Base-by-base conservation (phyloP, 2,888 invertebrate species). In the Ophioninae sp. region DNA sequence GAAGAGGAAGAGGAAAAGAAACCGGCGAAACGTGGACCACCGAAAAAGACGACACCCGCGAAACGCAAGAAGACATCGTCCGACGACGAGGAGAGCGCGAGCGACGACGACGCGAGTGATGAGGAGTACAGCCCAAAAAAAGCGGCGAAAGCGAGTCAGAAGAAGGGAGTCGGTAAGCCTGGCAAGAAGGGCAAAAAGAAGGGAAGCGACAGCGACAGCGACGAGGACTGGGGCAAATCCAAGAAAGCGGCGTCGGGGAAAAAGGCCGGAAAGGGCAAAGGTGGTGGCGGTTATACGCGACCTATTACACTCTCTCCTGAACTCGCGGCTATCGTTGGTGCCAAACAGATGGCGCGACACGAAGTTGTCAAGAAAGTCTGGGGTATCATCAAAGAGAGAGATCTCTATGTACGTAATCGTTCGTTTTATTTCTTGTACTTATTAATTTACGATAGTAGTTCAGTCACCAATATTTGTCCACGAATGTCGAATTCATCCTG, bases 341-440 rank as follows among this genome's bases (percentile, higher is more conserved):
- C 96, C 72, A 96, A 96, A 10, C 94, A 95, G 65, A 96, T 98
- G 95, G 96, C 98, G 0, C 95, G 98, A 7, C 97, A 98, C 90
- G 98, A 97, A 90, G 97, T 98, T 0, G 98, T 98, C 67, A 98
- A 97, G 92, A 96, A 97, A 88, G 95, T 98, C 62, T 98, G 98
- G 98, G 95, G 96, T 37, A 96, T 98, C 88, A 97, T 98, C 89
- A 98, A 98, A 91, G 97, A 98, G 92, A 95, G 96, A 86, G 96
- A 98, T 90, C 94, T 98, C 20, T 97, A 96, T 89, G 94, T 94
- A 92, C 93, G 94, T 93, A 79, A 77, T 61, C 50, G 2, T 20
- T 17, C 17, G 23, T 68, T 50, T 23, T 7, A 7, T 23, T 73
- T 50, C 10, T 67, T 62, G 10, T 21, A 23, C 7, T 2, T 0